Base-by-base conservation (phyloP, 1,140 invertebrate species). In the Homalodisca vitripennis region DNA sequence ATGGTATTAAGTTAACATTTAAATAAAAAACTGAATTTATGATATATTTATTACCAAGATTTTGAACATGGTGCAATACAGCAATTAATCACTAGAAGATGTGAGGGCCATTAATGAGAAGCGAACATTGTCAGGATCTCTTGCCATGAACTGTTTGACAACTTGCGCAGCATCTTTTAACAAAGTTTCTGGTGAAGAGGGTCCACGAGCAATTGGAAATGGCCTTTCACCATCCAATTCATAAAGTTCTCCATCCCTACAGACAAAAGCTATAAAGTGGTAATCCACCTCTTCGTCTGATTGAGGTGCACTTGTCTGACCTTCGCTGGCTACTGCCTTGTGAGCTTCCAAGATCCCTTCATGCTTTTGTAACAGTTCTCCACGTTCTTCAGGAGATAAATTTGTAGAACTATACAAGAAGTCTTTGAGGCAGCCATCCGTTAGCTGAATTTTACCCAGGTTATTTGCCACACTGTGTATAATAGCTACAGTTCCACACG, bases 401-500 rank as follows among this genome's bases (percentile, higher is more conserved):
- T 81, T 79, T 75, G 86, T 84, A 1, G 91, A 87, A 12, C 88
- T 85, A 0, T 91, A 86, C 32, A 97, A 76, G 75, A 95, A 95
- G 47, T 86, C 87, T 74, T 91, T 91, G 46, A 97, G 81, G 41
- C 87, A 83, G 27, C 92, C 93, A 72, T 90, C 88, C 57, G 82
- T 79, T 32, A 94, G 75, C 24, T 86, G 70, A 67, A 94, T 87
- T 27, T 88, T 92, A 74, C 0, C 75, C 77, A 67, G 79, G 75
- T 89, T 90, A 77, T 93, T 93, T 1, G 88, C 88, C 66, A 92
- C 80, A 74, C 88, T 85, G 79, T 98, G 96, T 53, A 98, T 88
- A 31, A 98, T 80, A 30, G 95, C 96, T 70, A 98, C 89, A 1
- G 95, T 97, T 31, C 97, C 97, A 84, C 97, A 98, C 2, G 97